Conservation (phyloP, 2,888 invertebrate species). For the Eupithecia exiguata region DNA sequence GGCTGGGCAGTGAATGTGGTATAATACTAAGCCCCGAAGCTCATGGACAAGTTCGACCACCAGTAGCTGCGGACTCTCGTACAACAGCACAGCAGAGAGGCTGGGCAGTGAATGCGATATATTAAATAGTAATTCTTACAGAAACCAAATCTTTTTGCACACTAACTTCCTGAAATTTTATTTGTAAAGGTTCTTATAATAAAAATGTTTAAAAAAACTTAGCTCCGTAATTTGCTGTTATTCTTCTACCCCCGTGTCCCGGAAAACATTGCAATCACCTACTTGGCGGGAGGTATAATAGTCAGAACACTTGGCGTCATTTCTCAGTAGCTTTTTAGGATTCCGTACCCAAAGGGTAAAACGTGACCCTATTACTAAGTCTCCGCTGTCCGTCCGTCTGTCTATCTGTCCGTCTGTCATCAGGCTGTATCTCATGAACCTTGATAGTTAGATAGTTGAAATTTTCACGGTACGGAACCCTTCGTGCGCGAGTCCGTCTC, state of each 20-base stretch:
- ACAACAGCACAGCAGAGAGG: not conserved
- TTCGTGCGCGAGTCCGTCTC: too few species aligned
- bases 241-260: not conserved
- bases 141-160: not conserved
- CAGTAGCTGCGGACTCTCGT: too few species aligned
- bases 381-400: too few species aligned
- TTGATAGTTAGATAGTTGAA: too few species aligned
- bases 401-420: too few species aligned
- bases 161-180: not conserved
- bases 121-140: not conserved
- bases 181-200: too few species aligned
- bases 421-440: too few species aligned
- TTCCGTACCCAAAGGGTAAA: too few species aligned
- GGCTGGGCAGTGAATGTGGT: not conserved
- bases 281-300: slow-evolving; percentile 21
- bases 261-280: slow-evolving; percentile 11
- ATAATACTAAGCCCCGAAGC: not conserved
- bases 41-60: not conserved
- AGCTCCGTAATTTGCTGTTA: not conserved
- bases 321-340: slow-evolving; percentile 16
- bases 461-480: too few species aligned
- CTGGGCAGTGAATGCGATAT: not conserved
- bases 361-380: too few species aligned
- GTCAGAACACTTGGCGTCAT: slow-evolving; percentile 23
- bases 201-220: too few species aligned